Evolutionary conservation across 2,797 vertebrate species (phyloP).

Genomic region (Intellagama lesueurii): DNA sequence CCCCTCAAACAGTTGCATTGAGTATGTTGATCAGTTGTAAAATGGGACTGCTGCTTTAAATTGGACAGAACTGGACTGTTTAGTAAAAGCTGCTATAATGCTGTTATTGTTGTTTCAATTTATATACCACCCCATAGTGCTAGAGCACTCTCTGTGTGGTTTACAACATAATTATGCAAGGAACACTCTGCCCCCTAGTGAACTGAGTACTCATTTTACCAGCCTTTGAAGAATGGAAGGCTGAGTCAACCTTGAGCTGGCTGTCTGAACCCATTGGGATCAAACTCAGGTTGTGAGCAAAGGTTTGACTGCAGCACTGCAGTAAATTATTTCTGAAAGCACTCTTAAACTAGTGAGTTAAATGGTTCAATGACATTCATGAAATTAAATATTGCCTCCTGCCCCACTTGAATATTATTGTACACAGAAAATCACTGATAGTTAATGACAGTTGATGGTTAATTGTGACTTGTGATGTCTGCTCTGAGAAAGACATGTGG

Average conservation of each 20-base stretch:
- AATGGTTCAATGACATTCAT: not conserved
- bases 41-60: not conserved
- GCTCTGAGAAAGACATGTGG: not conserved
- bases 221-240: too few relatives aligned
- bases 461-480: not conserved
- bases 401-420: not conserved
- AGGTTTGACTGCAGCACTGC: too few relatives aligned
- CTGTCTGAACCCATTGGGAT: too few relatives aligned
- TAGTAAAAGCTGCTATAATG: not conserved
- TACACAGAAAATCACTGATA: not conserved
- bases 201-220: too few relatives aligned
- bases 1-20: too few relatives aligned
- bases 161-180: too few relatives aligned
- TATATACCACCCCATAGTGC: not conserved
- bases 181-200: too few relatives aligned
- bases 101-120: not conserved
- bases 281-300: too few relatives aligned
- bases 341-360: not conserved
- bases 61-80: too few relatives aligned
- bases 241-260: too few relatives aligned
- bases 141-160: too few relatives aligned
- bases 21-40: too few relatives aligned
- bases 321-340: not conserved
- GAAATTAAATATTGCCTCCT: not conserved
- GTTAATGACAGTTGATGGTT: not conserved